These are phyloP conservation scores for Anastrepha ludens DNA, from an alignment of 1,140 invertebrate genomes.

Conservation along the genomic window DNA sequence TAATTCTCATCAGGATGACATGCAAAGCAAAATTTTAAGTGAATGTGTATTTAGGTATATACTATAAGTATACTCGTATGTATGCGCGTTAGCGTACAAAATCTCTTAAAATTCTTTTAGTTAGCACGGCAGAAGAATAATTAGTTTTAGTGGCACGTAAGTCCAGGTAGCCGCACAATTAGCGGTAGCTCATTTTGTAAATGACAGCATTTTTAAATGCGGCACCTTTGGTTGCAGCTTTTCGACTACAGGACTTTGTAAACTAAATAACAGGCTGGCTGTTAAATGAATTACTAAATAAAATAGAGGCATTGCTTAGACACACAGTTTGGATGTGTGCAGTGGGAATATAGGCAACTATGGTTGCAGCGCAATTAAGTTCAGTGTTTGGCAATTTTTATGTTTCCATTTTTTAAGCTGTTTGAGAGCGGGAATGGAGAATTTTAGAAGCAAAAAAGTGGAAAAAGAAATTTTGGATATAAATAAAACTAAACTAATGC, in stretches of 20 bases:
- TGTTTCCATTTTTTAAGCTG: background rate
- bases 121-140: background rate
- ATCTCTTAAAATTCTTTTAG: background rate
- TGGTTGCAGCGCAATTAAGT: background rate
- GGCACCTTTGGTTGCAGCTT: background rate
- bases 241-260: background rate
- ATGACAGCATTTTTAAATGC: constrained; percentile 27
- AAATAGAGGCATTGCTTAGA: background rate
- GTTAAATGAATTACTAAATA: background rate
- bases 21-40: too few species aligned
- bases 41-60: too few species aligned
- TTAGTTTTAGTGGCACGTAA: background rate
- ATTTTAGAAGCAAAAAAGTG: background rate
- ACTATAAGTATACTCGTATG: too few species aligned
- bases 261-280: background rate
- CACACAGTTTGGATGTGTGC: background rate
- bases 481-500: too few species aligned
- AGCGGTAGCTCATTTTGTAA: background rate
- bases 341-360: background rate
- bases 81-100: too few species aligned
- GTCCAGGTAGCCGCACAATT: background rate
- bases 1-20: too few species aligned
- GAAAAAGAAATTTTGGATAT: background rate
- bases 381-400: background rate
- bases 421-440: background rate